Evolutionary conservation across 2,113 vertebrate species (phyloP), one percentile per base, ranked within the genome.

Genomic region (Tyrannus savana): DNA sequence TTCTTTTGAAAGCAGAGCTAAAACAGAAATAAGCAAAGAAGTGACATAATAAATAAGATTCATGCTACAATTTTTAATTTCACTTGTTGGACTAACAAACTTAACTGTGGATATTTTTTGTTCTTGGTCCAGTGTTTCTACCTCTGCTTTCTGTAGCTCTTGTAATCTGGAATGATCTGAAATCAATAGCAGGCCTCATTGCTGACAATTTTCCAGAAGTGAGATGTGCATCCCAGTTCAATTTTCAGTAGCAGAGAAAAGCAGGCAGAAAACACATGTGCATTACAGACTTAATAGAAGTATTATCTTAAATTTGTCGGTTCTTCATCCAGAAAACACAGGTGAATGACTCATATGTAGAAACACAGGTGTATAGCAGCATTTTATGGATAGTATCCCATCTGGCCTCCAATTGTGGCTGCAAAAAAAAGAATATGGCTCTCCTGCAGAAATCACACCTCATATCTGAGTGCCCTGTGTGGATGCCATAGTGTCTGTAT

Each of bases 401-500:
- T 56, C 52, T 80, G 59, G 67, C 49, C 77, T 83, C 63, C 21
- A 50, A 44, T 47, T 93, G 79, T 72, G 39, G 53, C 60, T 71
- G n/a, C 31, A 82, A n/a, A 84, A 73, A 44, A 66, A 53, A 22
- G 7, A 53, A 7, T 8, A 14, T 14, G 19, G 13, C 22, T 67
- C 18, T 91, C 12, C 47, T 64, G 58, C 39, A 90, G 35, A 93
- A 80, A 46, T 86, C 17, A 27, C 44, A 4, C 22, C 7, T 27
- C 1, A 0, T 71, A 31, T 58, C 66, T 5, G 31, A 80, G 59
- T 56, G 72, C 58, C 59, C n/a, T 30, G 17, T 3, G 0, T n/a
- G 19, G 53, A 55, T 60, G 46, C 60, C 4, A 0, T 12, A 41
- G 44, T 64, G 59, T 47, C 72, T 56, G 1, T 46, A 2, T 12